Percentiles rank a stretch among this genome's conserved stretches.
These are phyloP conservation scores for Corvus cornix DNA, from an alignment of 2,113 vertebrate species.

Conservation along the genomic window DNA sequence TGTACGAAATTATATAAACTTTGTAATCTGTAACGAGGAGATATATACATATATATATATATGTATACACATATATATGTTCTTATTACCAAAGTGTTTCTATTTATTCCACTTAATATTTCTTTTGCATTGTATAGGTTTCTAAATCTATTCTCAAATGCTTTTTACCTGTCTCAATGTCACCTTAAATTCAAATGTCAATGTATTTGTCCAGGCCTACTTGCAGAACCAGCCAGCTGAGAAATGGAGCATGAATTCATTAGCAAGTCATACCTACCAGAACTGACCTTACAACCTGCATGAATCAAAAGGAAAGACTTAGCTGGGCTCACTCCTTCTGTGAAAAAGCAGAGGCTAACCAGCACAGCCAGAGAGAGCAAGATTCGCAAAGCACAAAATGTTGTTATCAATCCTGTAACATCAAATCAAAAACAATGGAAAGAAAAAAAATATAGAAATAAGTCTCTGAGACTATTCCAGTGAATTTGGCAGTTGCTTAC, in stretches of 20 bases:
- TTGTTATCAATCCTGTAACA: background rate
- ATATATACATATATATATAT: too few species aligned
- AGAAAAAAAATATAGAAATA: background rate
- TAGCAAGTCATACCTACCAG: constrained; percentile 29
- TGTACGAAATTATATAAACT: background rate
- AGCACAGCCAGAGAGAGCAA: background rate
- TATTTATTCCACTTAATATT: background rate
- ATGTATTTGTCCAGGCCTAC: background rate
- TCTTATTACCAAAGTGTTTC: background rate
- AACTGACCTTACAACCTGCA: constrained; percentile 41
- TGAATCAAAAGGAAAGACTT: constrained; percentile 6
- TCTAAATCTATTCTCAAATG: background rate
- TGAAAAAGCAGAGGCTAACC: background rate
- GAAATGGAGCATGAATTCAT: constrained; percentile 46
- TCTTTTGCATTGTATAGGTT: background rate
- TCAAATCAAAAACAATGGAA: background rate
- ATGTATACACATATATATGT: background rate
- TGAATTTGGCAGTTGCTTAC: background rate
- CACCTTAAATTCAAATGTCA: constrained; percentile 31
- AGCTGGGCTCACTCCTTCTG: background rate
- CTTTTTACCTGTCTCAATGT: background rate
- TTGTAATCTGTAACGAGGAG: background rate
- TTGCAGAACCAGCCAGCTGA: constrained; percentile 37
- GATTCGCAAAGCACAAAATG: background rate
- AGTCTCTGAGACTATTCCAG: background rate